A percentile compares a stretch with the other conserved stretches of the same genome.
phyloP scores from a whole-genome alignment of 2,888 invertebrate genomes.

The Thera obeliscata region DNA sequence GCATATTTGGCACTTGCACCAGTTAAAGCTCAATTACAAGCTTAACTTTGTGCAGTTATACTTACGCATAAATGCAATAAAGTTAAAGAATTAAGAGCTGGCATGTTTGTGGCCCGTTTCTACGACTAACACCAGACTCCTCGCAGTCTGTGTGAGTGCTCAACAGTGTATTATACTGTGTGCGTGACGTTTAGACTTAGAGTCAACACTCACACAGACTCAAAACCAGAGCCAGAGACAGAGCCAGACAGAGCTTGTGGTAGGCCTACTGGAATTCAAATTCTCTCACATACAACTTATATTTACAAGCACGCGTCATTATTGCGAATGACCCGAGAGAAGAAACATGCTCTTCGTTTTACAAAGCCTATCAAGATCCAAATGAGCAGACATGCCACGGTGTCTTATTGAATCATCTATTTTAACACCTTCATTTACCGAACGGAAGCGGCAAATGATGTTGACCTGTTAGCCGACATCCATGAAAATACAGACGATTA shows the following conservation, averaged over 20 bases:
- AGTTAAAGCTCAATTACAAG: slow-evolving; percentile 14
- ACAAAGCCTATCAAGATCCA: slow-evolving; percentile 22
- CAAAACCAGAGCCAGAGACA: too few species aligned
- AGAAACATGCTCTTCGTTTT: slow-evolving; percentile 18
- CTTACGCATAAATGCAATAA: slow-evolving; percentile 36
- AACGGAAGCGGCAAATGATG: slow-evolving; percentile 42
- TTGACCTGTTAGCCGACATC: slow-evolving; percentile 65
- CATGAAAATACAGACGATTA: slow-evolving; percentile 58
- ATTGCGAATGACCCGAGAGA: slow-evolving; percentile 37
- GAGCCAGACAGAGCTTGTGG: too few species aligned
- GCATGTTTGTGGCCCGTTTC: slow-evolving; percentile 43
- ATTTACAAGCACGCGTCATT: slow-evolving; percentile 41
- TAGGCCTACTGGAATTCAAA: too few species aligned
- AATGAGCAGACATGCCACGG: slow-evolving; percentile 26
- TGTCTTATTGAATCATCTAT: slow-evolving; percentile 44
- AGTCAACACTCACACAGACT: too few species aligned
- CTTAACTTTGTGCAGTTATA: slow-evolving; percentile 25
- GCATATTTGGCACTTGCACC: slow-evolving; percentile 7
- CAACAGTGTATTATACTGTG: too few species aligned
- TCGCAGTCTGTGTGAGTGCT: too few species aligned
- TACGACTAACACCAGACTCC: slow-evolving; percentile 41
- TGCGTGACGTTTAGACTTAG: too few species aligned
- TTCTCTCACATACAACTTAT: slow-evolving; percentile 24
- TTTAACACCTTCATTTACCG: slow-evolving; percentile 41
- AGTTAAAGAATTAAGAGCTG: slow-evolving; percentile 42